Percentiles rank a stretch among this genome's conserved stretches.
phyloP scores from a whole-genome alignment of 2,888 invertebrate genomes.

The Hypsopygia costalis region DNA sequence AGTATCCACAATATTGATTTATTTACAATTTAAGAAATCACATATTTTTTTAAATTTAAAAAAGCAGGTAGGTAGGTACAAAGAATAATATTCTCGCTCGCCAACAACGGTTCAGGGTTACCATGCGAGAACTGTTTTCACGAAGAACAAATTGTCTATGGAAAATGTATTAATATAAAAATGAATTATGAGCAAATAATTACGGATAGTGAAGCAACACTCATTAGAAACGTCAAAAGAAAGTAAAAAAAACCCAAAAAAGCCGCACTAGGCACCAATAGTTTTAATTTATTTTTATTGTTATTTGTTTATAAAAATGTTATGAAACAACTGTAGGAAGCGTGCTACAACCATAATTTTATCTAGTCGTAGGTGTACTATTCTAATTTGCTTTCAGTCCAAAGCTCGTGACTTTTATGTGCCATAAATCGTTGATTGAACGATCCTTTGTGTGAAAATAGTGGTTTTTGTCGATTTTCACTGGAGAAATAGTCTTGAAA shows the following conservation, averaged over 20 bases:
- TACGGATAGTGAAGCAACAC: constrained; percentile 64
- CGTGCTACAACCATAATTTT: constrained; percentile 49
- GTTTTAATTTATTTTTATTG: constrained; percentile 67
- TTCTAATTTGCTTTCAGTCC: constrained; percentile 49
- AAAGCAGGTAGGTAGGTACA: too few relatives aligned
- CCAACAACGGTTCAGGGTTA: too few relatives aligned
- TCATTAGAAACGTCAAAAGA: constrained; percentile 74
- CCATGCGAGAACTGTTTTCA: too few relatives aligned
- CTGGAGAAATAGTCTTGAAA: constrained; percentile 24
- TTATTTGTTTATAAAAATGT: constrained; percentile 64
- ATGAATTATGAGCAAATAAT: constrained; percentile 61
- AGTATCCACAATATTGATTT: too few relatives aligned
- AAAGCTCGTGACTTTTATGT: constrained; percentile 57
- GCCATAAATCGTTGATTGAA: constrained; percentile 65
- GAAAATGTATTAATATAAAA: too few relatives aligned
- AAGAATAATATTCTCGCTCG: too few relatives aligned
- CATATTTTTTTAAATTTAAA: too few relatives aligned
- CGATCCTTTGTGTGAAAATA: constrained; percentile 63
- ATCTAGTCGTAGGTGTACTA: constrained; percentile 65
- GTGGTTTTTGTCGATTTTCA: constrained; percentile 38
- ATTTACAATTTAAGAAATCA: too few relatives aligned
- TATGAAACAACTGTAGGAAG: constrained; percentile 44
- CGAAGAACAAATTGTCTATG: constrained; percentile 53
- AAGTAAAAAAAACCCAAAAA: constrained; percentile 46
- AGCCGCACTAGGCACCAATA: constrained; percentile 66